Evolutionary conservation across 2,113 vertebrate genomes (phyloP).

Genomic region (Myotis lucifugus): DNA sequence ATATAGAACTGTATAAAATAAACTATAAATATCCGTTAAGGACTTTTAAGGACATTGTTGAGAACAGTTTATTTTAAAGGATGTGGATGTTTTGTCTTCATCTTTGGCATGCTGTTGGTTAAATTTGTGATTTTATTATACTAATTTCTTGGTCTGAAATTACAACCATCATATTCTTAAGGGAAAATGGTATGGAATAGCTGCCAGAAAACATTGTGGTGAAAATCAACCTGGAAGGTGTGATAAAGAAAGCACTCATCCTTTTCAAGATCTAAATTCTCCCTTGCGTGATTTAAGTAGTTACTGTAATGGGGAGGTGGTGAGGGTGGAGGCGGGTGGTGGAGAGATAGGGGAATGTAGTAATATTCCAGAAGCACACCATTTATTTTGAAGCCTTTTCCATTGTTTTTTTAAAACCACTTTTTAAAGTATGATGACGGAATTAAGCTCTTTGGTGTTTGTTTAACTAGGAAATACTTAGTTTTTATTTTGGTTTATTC

Average conservation of each 20-base stretch:
- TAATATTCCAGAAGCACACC: not conserved
- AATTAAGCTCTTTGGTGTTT: not conserved
- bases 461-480: constrained; percentile 7
- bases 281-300: constrained; percentile 2
- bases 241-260: not conserved
- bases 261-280: not conserved
- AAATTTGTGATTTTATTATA: constrained; percentile 41
- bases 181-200: not conserved
- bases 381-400: constrained; percentile 25
- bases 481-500: not conserved
- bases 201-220: constrained; percentile 9
- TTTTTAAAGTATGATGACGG: not conserved
- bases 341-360: not conserved
- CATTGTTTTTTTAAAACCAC: not conserved
- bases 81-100: not conserved
- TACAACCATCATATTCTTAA: not conserved
- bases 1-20: not conserved
- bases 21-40: not conserved
- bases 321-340: not conserved
- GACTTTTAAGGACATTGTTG: not conserved
- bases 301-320: not conserved
- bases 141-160: constrained; percentile 37
- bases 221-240: not conserved
- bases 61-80: constrained; percentile 27
- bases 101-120: constrained; percentile 34